Evolutionary conservation across 2,888 invertebrate species (phyloP).

Genomic region (Labia minor): DNA sequence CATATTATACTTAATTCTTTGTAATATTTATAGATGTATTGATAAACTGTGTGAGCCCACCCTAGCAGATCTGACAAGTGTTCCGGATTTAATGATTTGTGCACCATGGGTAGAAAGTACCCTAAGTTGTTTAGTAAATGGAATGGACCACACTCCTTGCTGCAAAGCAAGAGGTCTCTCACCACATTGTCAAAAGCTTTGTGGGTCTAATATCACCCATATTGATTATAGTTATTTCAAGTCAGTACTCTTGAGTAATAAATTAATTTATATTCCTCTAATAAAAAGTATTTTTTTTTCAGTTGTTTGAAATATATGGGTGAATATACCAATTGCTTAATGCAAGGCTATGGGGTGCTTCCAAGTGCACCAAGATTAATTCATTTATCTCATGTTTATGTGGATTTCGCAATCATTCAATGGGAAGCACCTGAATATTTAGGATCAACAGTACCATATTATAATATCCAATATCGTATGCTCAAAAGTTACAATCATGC

Average conservation of each 20-base stretch:
- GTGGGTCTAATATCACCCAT: conserved; percentile 65
- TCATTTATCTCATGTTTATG: conserved; percentile 60
- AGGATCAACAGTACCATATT: conserved; percentile 54
- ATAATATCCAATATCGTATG: conserved; percentile 39
- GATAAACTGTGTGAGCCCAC: conserved; percentile 71
- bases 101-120: conserved; percentile 77
- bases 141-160: conserved; percentile 71
- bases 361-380: conserved; percentile 61
- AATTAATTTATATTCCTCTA: conserved; percentile 4
- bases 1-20: not conserved
- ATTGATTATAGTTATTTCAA: conserved; percentile 74
- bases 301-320: conserved; percentile 72
- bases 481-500: conserved; percentile 35
- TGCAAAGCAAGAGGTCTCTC: conserved; percentile 66
- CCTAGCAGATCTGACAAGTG: conserved; percentile 43
- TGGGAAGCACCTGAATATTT: conserved; percentile 63
- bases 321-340: conserved; percentile 67
- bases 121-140: conserved; percentile 67
- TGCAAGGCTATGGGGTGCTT: conserved; percentile 74
- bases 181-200: conserved; percentile 60
- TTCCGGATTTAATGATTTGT: conserved; percentile 78
- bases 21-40: conserved; percentile 42
- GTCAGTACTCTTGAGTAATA: conserved; percentile 41
- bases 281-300: conserved; percentile 24
- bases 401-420: conserved; percentile 64